These are phyloP conservation scores for Enteromius unitaeniatus DNA, from an alignment of 2,797 vertebrate species.

Conservation along the genomic window DNA sequence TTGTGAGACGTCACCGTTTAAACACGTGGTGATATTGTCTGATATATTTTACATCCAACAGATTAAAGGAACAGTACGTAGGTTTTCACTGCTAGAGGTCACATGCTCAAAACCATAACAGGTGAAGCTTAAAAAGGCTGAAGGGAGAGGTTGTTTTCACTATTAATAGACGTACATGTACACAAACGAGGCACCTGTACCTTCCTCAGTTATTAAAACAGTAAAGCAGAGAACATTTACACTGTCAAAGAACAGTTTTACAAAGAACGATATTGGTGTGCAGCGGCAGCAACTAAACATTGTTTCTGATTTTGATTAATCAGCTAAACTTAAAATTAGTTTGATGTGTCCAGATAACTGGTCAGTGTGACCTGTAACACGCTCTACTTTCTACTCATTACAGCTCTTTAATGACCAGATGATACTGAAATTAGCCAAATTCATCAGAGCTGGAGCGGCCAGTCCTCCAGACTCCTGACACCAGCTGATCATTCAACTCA, in stretches of 20 bases:
- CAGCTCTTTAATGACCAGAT: slow-evolving; percentile 36
- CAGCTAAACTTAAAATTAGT: background rate
- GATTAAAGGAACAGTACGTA: background rate
- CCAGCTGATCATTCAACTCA: slow-evolving; percentile 6
- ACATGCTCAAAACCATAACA: too few species aligned
- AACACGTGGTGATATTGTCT: background rate
- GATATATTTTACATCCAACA: background rate
- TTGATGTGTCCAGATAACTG: slow-evolving; percentile 12
- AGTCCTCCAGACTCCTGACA: slow-evolving; percentile 31
- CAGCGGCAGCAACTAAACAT: too few species aligned
- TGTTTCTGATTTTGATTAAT: background rate
- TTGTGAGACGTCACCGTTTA: background rate
- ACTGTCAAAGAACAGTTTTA: too few species aligned
- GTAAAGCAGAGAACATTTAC: too few species aligned
- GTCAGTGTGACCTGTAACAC: slow-evolving; percentile 6
- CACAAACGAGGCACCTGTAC: too few species aligned
- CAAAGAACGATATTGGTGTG: too few species aligned
- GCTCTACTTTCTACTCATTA: background rate
- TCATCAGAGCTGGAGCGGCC: background rate
- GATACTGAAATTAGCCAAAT: slow-evolving; percentile 26
- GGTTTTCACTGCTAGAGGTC: too few species aligned
- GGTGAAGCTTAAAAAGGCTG: too few species aligned
- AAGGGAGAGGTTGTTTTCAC: too few species aligned
- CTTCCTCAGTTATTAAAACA: too few species aligned
- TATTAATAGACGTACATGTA: too few species aligned